These are phyloP conservation scores for Drosophila macrospina DNA, from an alignment of 2,888 invertebrate species.

Conservation along the genomic window DNA sequence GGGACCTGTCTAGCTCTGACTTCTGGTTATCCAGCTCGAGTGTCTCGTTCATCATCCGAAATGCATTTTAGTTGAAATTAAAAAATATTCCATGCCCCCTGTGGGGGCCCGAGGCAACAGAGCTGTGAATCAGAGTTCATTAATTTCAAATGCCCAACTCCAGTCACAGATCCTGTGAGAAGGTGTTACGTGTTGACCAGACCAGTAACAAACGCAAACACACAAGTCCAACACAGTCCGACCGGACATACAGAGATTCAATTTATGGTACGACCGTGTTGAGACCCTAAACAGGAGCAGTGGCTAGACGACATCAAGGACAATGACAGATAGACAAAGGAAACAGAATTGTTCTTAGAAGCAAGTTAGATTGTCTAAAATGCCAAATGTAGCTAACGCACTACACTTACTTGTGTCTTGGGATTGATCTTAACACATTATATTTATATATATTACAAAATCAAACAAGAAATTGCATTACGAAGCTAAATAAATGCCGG, in stretches of 20 bases:
- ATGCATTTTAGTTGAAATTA: slow-evolving; percentile 74
- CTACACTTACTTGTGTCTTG: slow-evolving; percentile 19
- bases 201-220: neutral
- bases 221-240: neutral
- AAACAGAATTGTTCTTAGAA: neutral
- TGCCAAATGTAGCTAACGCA: neutral
- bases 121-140: slow-evolving; percentile 69
- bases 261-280: slow-evolving; percentile 36
- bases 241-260: slow-evolving; percentile 53
- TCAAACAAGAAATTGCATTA: too few species aligned
- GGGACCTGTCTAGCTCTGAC: slow-evolving; percentile 24
- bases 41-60: slow-evolving; percentile 70
- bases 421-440: slow-evolving; percentile 8
- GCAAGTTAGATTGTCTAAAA: neutral
- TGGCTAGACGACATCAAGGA: neutral
- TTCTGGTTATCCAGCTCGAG: slow-evolving; percentile 6
- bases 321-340: neutral
- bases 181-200: slow-evolving; percentile 18
- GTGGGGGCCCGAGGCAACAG: slow-evolving; percentile 2
- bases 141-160: slow-evolving; percentile 70
- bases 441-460: too few species aligned
- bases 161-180: slow-evolving; percentile 17
- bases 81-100: slow-evolving; percentile 41
- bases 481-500: too few species aligned
- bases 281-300: neutral